Base-by-base conservation (phyloP, 2,888 invertebrate species). In the Lepidocyrtoides sp. region DNA sequence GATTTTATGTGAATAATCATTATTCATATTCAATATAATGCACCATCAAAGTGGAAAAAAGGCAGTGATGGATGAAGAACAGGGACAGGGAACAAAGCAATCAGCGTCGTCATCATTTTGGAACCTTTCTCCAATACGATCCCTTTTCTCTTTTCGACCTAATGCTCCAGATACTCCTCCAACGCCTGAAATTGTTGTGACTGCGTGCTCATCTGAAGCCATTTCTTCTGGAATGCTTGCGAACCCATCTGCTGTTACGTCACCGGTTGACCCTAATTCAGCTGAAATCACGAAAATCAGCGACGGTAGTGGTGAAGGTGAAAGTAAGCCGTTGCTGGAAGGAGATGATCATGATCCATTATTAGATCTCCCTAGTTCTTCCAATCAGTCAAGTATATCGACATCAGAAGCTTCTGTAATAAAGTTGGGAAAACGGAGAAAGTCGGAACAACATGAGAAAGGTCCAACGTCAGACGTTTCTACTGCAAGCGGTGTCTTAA, bases 151-250 rank as follows among this genome's bases (percentile, higher is more conserved):
- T n/a, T 44, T 89, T 17, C 91, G 91, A 20, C 44, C 81, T 14
- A 17, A 85, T 48, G 66, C 66, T n/a, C 88, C 66, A 10, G 48
- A 26, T 7, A 77, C 57, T n/a, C 82, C 88, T 20, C 12, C 69
- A n/a, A 81, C 91, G 20, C 91, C 91, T 7, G 91, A 91, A 84
- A 91, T 91, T 29, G 85, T 91, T 81, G 91, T 91, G 0, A 91
- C 91, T 2, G 41, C 91, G 8, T 91, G 91, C 29, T 85, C 91
- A 23, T 85, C 86, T 12, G 91, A 91, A 57, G 81, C 85, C 8
- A 85, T 85, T 20, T 79, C 66, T 20, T 69, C 91, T 29, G 81
- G 79, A 79, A 8, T n/a, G 60, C 17, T n/a, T 41, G 4, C 23
- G 1, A 36, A n/a, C 44, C 48, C 66, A 29, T 0, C 17, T 2